Evolutionary conservation across 2,888 invertebrate species (phyloP), one percentile per base, ranked within the genome.

Genomic region (Molanna angustata): DNA sequence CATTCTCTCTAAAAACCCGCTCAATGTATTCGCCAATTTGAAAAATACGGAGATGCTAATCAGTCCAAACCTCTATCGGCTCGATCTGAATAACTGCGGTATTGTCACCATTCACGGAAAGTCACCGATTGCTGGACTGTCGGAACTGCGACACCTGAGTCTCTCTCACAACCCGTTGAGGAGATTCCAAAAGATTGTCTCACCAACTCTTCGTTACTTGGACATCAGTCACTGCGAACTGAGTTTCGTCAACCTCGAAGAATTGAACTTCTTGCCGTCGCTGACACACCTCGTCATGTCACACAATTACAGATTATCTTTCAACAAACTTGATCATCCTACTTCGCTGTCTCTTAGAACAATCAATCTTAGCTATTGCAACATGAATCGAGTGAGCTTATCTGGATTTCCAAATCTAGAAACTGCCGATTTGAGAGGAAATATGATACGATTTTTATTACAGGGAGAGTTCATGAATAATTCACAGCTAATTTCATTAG

Each of bases 1-100:
- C n/a, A 79, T 82, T 58, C 67, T 89, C n/a, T 82, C 84, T 1
- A 69, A 75, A 42, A 89, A 89, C 67, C 76, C 74, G 27, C 69
- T 89, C 33, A 66, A 63, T 32, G 73, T 70, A 31, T 73, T 85
- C 64, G 75, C 72, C 1, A 74, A 71, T 59, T 69, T 73, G 39
- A 74, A 74, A 14, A 70, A 72, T 42, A 67, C 69, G 31, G 76
- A 80, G 52, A 70, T 79, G n/a, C 66, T 88, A 2, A 71, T 76
- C 35, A 86, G 83, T 59, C 64, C 71, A 11, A 78, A 80, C 0
- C 66, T 88, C 17, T 76, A 76, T 62, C 77, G 75, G 13, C 67
- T 88, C 52, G 79, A 82, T 57, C 69, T 85, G 49, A 79, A 81
- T 52, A 69, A 80, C 58, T 86, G 86, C 64, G 79, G 81, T 63